Conservation (phyloP, 2,113 vertebrate species). For the Myotis brandtii region DNA sequence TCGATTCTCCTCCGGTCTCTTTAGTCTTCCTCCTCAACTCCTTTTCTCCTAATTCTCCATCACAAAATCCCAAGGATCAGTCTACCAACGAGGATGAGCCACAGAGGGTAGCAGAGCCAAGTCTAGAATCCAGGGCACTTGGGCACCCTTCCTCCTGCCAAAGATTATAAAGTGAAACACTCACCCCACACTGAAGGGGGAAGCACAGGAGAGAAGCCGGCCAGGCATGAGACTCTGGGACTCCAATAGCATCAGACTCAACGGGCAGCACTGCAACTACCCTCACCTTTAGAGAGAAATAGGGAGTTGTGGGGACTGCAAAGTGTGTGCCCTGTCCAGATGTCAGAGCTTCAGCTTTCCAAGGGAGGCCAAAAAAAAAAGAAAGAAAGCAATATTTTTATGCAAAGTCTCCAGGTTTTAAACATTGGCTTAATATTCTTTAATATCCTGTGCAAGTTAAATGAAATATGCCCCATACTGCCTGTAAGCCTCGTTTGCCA, state of each 20-base stretch:
- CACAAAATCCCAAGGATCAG: background rate
- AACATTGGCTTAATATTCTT: constrained; percentile 11
- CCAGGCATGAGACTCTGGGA: background rate
- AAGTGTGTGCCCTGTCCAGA: background rate
- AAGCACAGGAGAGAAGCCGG: background rate
- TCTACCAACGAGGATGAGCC: background rate
- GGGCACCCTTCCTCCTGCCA: background rate
- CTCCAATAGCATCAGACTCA: background rate
- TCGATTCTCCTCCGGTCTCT: background rate
- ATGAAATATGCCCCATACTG: background rate
- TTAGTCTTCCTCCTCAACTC: background rate
- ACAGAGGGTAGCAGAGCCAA: background rate
- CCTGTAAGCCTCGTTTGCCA: background rate
- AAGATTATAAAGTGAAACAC: background rate
- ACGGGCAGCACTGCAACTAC: background rate
- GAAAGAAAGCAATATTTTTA: background rate
- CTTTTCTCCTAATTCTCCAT: background rate
- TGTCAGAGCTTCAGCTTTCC: background rate
- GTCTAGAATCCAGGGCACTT: background rate
- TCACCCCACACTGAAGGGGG: background rate
- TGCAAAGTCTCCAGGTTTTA: background rate
- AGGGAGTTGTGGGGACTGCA: background rate
- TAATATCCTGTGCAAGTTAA: background rate
- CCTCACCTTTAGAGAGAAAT: background rate
- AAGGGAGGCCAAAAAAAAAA: background rate